Conservation (phyloP, 2,113 vertebrate genomes). For the Sturnus vulgaris region DNA sequence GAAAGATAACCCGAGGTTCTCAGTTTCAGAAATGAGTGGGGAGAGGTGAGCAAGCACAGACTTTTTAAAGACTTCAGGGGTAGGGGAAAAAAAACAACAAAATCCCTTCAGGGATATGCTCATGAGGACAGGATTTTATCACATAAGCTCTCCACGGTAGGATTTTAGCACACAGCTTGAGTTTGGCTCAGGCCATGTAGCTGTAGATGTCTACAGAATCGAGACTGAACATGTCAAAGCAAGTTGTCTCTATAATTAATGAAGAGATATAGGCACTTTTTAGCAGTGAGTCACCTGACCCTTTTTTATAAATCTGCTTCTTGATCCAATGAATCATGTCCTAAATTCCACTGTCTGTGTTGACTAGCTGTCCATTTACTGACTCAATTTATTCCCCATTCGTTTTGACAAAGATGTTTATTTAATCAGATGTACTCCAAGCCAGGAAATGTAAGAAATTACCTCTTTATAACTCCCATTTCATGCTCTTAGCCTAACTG, state of each 20-base stretch:
- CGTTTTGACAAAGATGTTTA: slow-evolving; percentile 5
- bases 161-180: background rate
- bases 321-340: slow-evolving; percentile 33
- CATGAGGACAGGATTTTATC: background rate
- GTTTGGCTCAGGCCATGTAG: background rate
- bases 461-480: background rate
- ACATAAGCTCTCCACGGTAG: background rate
- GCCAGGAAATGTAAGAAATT: background rate
- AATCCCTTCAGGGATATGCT: background rate
- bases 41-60: background rate
- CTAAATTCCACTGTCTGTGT: background rate
- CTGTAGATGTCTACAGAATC: background rate
- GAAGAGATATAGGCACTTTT: background rate
- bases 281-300: slow-evolving; percentile 19
- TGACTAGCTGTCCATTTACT: slow-evolving; percentile 35
- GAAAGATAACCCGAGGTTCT: slow-evolving; percentile 13
- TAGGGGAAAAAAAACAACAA: background rate
- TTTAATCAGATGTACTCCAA: slow-evolving; percentile 24
- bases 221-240: background rate
- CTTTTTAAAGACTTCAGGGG: background rate
- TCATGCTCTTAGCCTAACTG: background rate
- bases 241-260: background rate
- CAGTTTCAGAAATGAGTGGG: background rate
- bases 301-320: background rate
- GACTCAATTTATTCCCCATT: background rate